Evolutionary conservation across 1,140 invertebrate species (phyloP), one percentile per base, ranked within the genome.

Genomic region (Cataglyphis hispanica): DNA sequence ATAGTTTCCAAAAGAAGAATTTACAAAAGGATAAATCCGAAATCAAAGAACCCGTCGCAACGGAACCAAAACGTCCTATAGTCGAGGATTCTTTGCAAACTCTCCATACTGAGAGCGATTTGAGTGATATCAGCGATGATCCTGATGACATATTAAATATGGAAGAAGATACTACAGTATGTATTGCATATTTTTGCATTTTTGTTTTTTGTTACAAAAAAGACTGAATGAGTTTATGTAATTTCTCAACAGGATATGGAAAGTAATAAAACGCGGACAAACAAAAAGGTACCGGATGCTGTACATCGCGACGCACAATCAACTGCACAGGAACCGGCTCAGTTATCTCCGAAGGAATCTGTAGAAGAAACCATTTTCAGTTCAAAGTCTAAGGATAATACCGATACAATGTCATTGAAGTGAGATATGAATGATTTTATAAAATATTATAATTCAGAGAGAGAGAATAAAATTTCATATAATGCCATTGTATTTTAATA

Each of bases 71-170:
- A 76, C 94, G 95, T 78, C 63, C 92, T 0, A 95, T 95, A 69
- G 27, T 94, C 0, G 95, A 95, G 6, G 95, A 95, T 80, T 95
- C 96, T 64, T 86, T 95, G 40, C 95, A 96, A 74, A 95, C 96
- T 0, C 95, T 96, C 78, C 96, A 95, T 60, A 94, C 97, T 8
- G 96, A 96, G 80, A 97, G 98, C 89, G 97, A 98, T 90, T 95
- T 98, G 4, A 98, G 98, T 94, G 98, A 98, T 93, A 98, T 98
- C 50, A 98, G 97, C 92, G 98, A 98, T 92, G 98, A 98, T 94
- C 97, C 97, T 67, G 98, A 98, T 94, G 98, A 98, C 87, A 98
- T 98, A 91, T 95, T 98, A 1, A 97, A 98, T 87, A 96, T 97
- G 94, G 97, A 97, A 87, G 97, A 97, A 93, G 97, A 95, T 64